phyloP scores from a whole-genome alignment of 2,113 vertebrate genomes.

The Laticauda colubrina region DNA sequence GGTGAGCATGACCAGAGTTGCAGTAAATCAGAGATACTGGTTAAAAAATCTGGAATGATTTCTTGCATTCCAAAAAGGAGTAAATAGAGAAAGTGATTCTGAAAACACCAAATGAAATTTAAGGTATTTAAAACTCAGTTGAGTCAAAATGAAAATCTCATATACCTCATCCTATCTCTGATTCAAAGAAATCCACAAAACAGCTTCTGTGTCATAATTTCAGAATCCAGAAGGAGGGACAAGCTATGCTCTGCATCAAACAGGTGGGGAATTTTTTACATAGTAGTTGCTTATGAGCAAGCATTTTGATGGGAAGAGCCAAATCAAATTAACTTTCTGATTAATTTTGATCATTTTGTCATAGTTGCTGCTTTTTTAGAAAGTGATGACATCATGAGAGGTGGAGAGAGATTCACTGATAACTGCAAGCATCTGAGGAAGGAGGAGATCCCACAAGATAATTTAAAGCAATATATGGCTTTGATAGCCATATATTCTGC shows the following conservation, averaged over 20 bases:
- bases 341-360: background rate
- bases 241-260: background rate
- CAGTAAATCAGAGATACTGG: background rate
- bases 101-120: background rate
- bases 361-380: background rate
- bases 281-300: background rate
- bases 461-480: background rate
- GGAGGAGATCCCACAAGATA: background rate
- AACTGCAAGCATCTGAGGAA: background rate
- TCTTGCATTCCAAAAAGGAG: background rate
- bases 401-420: background rate
- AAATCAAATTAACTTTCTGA: background rate
- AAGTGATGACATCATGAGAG: background rate
- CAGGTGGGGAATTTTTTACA: background rate
- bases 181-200: background rate
- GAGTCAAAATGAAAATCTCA: background rate
- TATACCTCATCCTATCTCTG: background rate
- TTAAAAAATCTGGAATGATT: background rate
- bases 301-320: background rate
- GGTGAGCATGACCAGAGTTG: background rate
- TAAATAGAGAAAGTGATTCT: background rate
- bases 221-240: background rate
- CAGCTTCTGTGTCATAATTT: background rate
- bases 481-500: background rate
- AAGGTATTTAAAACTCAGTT: background rate